phyloP scores from a whole-genome alignment of 2,888 invertebrate species.

The Polylopha cassiicola region DNA sequence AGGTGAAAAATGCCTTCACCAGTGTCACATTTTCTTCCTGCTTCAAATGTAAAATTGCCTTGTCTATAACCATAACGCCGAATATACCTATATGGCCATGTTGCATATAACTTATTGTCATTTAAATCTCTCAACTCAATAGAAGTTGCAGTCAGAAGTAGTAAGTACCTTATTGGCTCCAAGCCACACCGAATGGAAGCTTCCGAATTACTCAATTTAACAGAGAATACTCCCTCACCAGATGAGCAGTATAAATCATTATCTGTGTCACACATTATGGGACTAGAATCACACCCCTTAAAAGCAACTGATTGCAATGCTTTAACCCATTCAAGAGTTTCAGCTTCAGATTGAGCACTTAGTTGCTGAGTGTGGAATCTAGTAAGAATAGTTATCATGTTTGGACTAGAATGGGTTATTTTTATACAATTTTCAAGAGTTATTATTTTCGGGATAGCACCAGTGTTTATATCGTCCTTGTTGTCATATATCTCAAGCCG shows the following conservation, averaged over 20 bases:
- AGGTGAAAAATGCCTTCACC: conserved; percentile 90
- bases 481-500: conserved; percentile 90
- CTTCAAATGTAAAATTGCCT: conserved; percentile 92
- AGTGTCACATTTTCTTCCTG: conserved; percentile 90
- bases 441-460: conserved; percentile 84
- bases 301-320: conserved; percentile 90
- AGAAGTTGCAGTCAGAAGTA: conserved; percentile 85
- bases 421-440: conserved; percentile 93
- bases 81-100: conserved; percentile 91
- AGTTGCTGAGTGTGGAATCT: conserved; percentile 83
- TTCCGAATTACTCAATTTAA: conserved; percentile 86
- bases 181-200: conserved; percentile 87
- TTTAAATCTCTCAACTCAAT: conserved; percentile 84
- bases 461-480: conserved; percentile 81
- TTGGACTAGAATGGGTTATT: conserved; percentile 82
- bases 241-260: conserved; percentile 93
- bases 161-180: conserved; percentile 82
- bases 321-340: conserved; percentile 86
- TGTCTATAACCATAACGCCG: conserved; percentile 90
- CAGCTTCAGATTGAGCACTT: conserved; percentile 79
- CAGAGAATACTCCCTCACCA: conserved; percentile 88
- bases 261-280: conserved; percentile 85
- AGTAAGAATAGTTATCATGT: conserved; percentile 83
- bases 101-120: conserved; percentile 81
- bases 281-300: conserved; percentile 79